Conservation (phyloP, 2,113 vertebrate genomes). For the Lonchura striata region DNA sequence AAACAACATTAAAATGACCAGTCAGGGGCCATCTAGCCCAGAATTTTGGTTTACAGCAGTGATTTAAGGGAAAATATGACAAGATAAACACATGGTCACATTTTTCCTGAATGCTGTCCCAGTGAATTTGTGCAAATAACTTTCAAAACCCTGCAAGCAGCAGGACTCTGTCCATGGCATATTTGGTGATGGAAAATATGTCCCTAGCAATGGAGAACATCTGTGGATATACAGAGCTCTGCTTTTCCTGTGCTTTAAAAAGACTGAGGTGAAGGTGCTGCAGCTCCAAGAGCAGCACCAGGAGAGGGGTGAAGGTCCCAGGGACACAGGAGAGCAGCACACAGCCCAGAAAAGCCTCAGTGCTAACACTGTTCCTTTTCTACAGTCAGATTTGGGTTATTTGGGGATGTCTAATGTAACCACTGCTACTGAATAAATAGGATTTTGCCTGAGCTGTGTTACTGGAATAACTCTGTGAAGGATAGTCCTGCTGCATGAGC, state of each 20-base stretch:
- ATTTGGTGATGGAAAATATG: conserved; percentile 24
- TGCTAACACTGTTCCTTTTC: background rate
- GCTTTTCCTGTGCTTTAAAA: background rate
- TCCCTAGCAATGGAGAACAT: background rate
- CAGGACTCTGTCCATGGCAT: background rate
- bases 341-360: background rate
- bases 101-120: conserved; percentile 51
- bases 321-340: background rate
- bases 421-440: background rate
- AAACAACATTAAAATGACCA: background rate
- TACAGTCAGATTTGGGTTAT: background rate
- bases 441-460: background rate
- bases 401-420: background rate
- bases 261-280: background rate
- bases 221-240: background rate
- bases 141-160: conserved; percentile 12
- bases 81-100: conserved; percentile 27
- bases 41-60: background rate
- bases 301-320: background rate
- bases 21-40: background rate
- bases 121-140: conserved; percentile 7
- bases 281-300: background rate
- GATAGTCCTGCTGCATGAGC: background rate
- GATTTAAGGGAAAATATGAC: conserved; percentile 42
- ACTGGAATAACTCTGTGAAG: background rate